Evolutionary conservation across 1,140 invertebrate species (phyloP), one percentile per base, ranked within the genome.

Genomic region (Drosophila pachea): DNA sequence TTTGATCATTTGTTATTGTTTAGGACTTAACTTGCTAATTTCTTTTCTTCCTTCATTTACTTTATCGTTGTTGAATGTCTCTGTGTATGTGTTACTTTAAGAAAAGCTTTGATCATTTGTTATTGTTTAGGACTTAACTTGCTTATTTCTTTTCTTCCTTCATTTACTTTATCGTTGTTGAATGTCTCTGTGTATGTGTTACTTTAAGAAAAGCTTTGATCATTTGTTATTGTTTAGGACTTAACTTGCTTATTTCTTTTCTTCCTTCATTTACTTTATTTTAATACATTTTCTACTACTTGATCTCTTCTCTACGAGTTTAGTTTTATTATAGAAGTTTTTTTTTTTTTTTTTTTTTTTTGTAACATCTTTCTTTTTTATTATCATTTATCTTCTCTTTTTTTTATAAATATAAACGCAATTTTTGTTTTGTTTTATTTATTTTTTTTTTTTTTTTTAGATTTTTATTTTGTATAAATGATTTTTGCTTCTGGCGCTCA

Each of bases 401-500:
- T 50, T 50, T 43, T 52, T 54, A 59, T 54, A 49, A 78, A 83
- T 84, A 84, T 84, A 83, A 83, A 83, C 78, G 79, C 79, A 84
- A 45, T 78, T 76, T 74, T 64, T 68, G 70, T 78, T 71, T 22
- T 43, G 67, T 40, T 64, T 43, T 55, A 35, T 52, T 62, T 48
- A 38, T 45, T 43, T 61, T 76, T 43, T 55, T 45, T 52, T 62
- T 48, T 45, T 45, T 43, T 61, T 76, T 65, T 82, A 64, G 42
- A 63, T 53, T 64, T 81, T 82, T 72, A 68, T 74, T 74, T 65
- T 83, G 59, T 83, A 83, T 73, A 83, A 83, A 83, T 84, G 79
- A 78, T 78, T 78, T 83, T 78, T 76, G 62, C 78, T 75, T 79
- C 67, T 78, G 79, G 79, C 75, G 79, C 63, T 69, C 68, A 84